Base-by-base conservation (phyloP, 2,888 invertebrate genomes). In the Lasioglossum marginatum region DNA sequence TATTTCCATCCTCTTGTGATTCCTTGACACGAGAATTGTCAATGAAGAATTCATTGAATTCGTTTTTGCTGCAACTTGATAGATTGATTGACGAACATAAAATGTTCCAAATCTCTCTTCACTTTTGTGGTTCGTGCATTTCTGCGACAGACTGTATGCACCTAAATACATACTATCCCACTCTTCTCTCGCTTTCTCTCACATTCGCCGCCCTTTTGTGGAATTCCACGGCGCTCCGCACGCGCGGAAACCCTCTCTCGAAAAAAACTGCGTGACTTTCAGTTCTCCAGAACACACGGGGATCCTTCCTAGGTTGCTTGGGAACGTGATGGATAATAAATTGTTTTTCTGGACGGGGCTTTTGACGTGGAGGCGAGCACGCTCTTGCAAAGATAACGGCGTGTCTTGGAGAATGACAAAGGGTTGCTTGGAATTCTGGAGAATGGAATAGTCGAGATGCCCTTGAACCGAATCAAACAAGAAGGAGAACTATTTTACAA, bases 181-280 rank as follows among this genome's bases (percentile, higher is more conserved):
- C n/a, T 12, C 4, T 63, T 37, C 45, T 31, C 48, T 45, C 5
- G 23, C 37, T 63, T 14, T 60, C 60, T 60, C 27, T 60, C 14
- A 1, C 60, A 14, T 27, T 14, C 14, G 27, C 57, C 23, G 43
- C 70, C 57, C 63, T 60, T 81, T 63, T 34, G 48, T 66, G 57
- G 60, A 19, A 76, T 81, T 81, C 70, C 70, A 34, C 8, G 19
- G 27, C 19, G 43, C 12, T 57, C 23, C 4, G n/a, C 66, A 74
- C 45, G 48, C n/a, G 74, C 63, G 70, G 43, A 77, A 70, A 43
- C 14, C 2, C 34, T 57, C 2, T 16, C 2, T 23, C 23, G 71
- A 5, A 66, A 48, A 48, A 57, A 45, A 74, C 66, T 48, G 77
- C 77, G 77, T 77, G 77, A 77, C 77, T 77, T 48, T 77, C 77